phyloP scores from a whole-genome alignment of 2,797 vertebrate genomes.

The Cheirogaleus major region DNA sequence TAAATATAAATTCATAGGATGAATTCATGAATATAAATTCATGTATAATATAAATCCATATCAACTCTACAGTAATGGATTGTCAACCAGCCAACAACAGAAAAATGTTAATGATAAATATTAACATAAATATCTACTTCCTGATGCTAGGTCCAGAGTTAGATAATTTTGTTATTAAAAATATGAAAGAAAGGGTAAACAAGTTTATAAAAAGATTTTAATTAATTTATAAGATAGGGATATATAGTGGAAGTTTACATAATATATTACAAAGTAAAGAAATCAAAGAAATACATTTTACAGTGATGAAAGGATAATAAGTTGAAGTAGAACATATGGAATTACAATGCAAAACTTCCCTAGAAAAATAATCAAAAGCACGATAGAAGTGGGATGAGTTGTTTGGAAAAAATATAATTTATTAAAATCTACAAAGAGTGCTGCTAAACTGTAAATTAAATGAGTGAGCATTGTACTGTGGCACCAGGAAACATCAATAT shows the following conservation, averaged over 20 bases:
- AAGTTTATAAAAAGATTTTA: background rate
- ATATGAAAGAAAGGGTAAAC: background rate
- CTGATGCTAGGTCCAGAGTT: background rate
- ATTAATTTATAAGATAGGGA: background rate
- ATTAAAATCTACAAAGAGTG: background rate
- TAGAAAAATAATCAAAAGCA: background rate
- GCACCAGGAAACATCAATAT: background rate
- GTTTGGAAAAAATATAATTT: slow-evolving; percentile 4
- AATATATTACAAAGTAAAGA: background rate
- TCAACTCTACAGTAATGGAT: background rate
- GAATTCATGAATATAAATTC: background rate
- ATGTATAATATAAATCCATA: background rate
- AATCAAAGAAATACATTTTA: background rate
- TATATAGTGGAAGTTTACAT: background rate
- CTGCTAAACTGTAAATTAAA: background rate
- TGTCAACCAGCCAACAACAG: background rate
- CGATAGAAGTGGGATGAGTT: background rate
- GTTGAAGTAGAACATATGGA: background rate
- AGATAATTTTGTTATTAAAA: background rate
- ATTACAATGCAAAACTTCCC: background rate
- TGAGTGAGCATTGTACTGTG: background rate
- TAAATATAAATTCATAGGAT: background rate
- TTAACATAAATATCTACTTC: background rate
- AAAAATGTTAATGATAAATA: background rate
- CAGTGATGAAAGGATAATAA: background rate